Percentiles rank a stretch among this genome's conserved stretches.
Conservation (phyloP, 2,888 invertebrate species). For the Diadromus collaris region DNA sequence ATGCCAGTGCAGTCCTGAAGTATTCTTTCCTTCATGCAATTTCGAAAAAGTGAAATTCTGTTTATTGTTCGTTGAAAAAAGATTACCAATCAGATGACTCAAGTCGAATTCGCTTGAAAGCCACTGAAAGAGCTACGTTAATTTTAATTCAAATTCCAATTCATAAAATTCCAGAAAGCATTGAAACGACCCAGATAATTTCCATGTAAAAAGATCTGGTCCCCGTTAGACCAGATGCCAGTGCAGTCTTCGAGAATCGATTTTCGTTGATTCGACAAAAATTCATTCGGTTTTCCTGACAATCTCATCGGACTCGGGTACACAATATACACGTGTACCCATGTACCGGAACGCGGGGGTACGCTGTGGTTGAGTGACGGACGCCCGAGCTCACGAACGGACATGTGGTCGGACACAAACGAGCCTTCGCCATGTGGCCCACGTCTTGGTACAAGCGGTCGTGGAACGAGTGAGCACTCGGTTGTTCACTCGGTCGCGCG, state of each 20-base stretch:
- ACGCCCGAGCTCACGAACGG: conserved; percentile 50
- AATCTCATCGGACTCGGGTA: conserved; percentile 14
- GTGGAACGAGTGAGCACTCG: conserved; percentile 54
- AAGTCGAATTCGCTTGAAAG: too few relatives aligned
- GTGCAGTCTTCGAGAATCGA: neutral
- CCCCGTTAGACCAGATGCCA: neutral
- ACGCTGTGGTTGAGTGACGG: conserved; percentile 53
- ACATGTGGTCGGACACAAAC: conserved; percentile 57
- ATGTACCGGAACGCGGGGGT: conserved; percentile 34
- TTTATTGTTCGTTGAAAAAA: too few relatives aligned
- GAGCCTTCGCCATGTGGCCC: conserved; percentile 59
- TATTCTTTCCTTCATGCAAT: too few relatives aligned
- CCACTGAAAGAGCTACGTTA: too few relatives aligned
- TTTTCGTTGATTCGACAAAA: neutral
- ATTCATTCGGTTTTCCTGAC: conserved; percentile 13
- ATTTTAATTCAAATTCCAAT: too few relatives aligned
- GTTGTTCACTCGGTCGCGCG: conserved; percentile 60
- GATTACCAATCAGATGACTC: too few relatives aligned
- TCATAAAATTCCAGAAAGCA: too few relatives aligned
- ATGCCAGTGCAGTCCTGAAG: too few relatives aligned
- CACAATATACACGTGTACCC: conserved; percentile 19
- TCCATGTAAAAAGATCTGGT: neutral
- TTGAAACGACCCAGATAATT: too few relatives aligned
- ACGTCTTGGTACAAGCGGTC: conserved; percentile 51
- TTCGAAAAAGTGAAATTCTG: too few relatives aligned